phyloP scores from a whole-genome alignment of 2,797 vertebrate species.

The Oreochromis mossambicus region DNA sequence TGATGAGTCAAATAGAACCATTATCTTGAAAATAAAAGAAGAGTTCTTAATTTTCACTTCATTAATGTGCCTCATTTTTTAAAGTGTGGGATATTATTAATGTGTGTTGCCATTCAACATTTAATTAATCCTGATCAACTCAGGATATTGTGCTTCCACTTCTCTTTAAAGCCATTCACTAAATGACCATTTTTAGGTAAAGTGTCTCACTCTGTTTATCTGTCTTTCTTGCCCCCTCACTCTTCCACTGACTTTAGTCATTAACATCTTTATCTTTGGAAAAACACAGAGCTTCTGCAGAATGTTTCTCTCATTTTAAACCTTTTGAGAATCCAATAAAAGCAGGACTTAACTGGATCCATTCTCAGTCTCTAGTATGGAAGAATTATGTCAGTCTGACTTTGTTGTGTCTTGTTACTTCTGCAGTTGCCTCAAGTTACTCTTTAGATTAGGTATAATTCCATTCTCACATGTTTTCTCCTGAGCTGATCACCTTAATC shows the following conservation, averaged over 20 bases:
- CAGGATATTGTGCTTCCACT: conserved; percentile 33
- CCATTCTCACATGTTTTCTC: neutral
- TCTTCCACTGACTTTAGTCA: conserved; percentile 15
- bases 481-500: neutral
- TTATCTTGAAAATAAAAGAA: conserved; percentile 41
- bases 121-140: conserved; percentile 58
- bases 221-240: neutral
- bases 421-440: neutral
- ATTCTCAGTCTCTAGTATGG: neutral
- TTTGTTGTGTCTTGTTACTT: neutral
- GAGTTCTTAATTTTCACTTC: conserved; percentile 44
- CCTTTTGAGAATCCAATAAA: conserved; percentile 21
- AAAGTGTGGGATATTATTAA: conserved; percentile 1
- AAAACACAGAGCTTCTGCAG: conserved; percentile 24
- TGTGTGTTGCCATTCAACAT: conserved; percentile 8
- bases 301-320: conserved; percentile 29
- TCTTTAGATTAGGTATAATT: neutral
- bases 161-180: conserved; percentile 28
- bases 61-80: conserved; percentile 22
- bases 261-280: conserved; percentile 43
- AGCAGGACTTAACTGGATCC: neutral
- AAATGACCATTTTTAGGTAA: conserved; percentile 36
- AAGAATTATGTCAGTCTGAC: neutral
- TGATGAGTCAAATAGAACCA: neutral
- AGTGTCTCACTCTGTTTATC: conserved; percentile 17